Base-by-base conservation (phyloP, 2,113 vertebrate genomes). In the Microcebus lehilahytsara region DNA sequence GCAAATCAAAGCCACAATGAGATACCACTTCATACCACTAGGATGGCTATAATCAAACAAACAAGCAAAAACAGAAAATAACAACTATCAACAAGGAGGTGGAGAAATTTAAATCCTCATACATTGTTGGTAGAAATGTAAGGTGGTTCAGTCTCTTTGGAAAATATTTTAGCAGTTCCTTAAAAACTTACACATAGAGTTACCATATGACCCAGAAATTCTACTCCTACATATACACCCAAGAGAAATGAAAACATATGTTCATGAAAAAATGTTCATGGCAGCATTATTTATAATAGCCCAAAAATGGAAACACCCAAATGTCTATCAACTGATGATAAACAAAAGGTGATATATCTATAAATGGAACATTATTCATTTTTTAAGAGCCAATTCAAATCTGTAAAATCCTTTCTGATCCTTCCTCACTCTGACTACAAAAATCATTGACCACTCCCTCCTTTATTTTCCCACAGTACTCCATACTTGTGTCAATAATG, bases 171-270 rank as follows among this genome's bases (percentile, higher is more conserved):
- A 46, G 30, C 40, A 75, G 6, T 60, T 81, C 30, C 19, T 90
- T 40, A 42, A 75, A 83, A 69, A 62, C 62, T 51, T 53, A 69
- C 53, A 72, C 23, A 84, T 32, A 60, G 8, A 46, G 32, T 92
- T 62, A n/a, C 37, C 51, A 80, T 81, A 85, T 34, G n/a, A 69
- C 20, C 34, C 40, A 87, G 37, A 11, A 91, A 64, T 95, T 91
- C 20, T 27, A 88, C 4, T 85, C 30, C 10, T 91, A 79, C 53
- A 20, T 87, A 64, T 49, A 62, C n/a, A 56, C 22, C 32, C 53
- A 88, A 93, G 69, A 85, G 32, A 96, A 91, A 51, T 81, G 3
- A 89, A 96, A 88, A 80, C n/a, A 40, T 14, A 60, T 93, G 20
- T 84, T 93, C 37, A 64, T 14, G 11, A 85, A 96, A 94, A 92